Base-by-base conservation (phyloP, 2,888 invertebrate species). In the Frankliniella intonsa region DNA sequence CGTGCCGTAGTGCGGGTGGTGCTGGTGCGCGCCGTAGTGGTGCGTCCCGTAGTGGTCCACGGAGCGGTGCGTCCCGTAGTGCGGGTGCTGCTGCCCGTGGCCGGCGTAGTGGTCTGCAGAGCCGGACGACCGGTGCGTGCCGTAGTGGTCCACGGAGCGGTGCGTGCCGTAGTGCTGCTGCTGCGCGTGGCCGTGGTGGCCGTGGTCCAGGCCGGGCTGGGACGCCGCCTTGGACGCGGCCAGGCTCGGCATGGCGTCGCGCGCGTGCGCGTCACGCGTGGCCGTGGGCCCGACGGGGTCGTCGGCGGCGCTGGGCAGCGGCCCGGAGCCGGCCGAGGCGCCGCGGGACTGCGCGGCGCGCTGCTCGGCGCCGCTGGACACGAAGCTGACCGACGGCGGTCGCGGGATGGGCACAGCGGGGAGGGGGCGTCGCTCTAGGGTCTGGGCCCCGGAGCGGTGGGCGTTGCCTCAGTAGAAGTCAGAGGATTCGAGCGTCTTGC, bases 401-500 rank as follows among this genome's bases (percentile, higher is more conserved):
- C 69, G 69, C 22, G 69, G 69, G 12, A 76, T 76, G 9, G 69
- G 69, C 22, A 76, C 69, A 25, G 69, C 69, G 25, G 69, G 69
- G 69, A 76, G 69, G 69, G 69, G 69, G 22, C 69, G 69, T 22
- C 69, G 69, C 69, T 76, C 69, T 22, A 76, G 69, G 69, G 69
- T 76, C 50, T 51, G 82, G 81, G 25, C 80, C 79, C 55, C 81
- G 55, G 81, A 80, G 83, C 80, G 50, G 79, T 89, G 91, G 90
- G 91, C 90, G 91, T 92, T 90, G 90, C 94, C 94, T 95, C 95
- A 96, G 95, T 96, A 97, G 91, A 96, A 96, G 91, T 96, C 96
- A 88, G 93, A 95, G 87, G 95, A 94, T 91, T 96, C 96, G 85
- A 96, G 91, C 87, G 96, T 96, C 91, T 96, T 96, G 93, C 96